A percentile compares a stretch with the other conserved stretches of the same genome.
phyloP scores from a whole-genome alignment of 2,797 vertebrate genomes.

The Hipposideros larvatus region DNA sequence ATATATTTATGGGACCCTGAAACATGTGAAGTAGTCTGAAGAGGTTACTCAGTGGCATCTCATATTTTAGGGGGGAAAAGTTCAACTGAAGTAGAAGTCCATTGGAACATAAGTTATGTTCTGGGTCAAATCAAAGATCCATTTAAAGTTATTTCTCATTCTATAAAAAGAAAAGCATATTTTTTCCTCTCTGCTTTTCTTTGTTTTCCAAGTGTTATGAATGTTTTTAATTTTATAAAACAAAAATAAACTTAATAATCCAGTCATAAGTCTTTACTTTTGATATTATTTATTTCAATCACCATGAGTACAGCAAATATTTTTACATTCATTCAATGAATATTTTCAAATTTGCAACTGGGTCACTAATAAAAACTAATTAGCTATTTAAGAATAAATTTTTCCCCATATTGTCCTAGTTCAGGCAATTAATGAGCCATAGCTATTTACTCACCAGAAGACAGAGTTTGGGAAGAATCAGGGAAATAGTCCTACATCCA shows the following conservation, averaged over 20 bases:
- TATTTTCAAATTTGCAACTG: neutral
- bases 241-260: constrained; percentile 5
- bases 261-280: neutral
- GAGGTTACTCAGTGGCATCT: constrained; percentile 55
- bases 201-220: constrained; percentile 28
- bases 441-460: neutral
- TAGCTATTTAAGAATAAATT: neutral
- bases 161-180: neutral
- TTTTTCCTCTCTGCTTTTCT: neutral
- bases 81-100: neutral
- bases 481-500: neutral
- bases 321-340: neutral
- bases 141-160: neutral
- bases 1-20: constrained; percentile 63
- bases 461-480: neutral
- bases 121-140: constrained; percentile 27
- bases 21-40: constrained; percentile 35
- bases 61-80: neutral
- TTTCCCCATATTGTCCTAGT: neutral
- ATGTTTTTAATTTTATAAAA: constrained; percentile 39
- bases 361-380: neutral
- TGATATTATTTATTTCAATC: constrained; percentile 25
- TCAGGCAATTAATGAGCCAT: neutral
- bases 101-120: neutral
- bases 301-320: neutral